Evolutionary conservation across 2,888 invertebrate species (phyloP).

Genomic region (Drosophila multiciliata): DNA sequence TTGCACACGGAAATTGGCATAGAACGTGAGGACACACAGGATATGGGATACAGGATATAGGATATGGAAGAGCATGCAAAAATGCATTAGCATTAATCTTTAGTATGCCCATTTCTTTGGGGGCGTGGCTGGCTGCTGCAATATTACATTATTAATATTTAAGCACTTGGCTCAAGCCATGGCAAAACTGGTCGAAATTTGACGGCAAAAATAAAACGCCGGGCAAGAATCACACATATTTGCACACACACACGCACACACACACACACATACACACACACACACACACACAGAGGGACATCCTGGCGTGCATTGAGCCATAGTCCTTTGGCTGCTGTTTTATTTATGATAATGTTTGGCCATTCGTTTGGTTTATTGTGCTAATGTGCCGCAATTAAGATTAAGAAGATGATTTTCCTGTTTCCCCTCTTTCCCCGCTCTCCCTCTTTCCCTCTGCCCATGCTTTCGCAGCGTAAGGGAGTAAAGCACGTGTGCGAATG

Average conservation of each 20-base stretch:
- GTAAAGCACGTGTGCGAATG: constrained; percentile 37
- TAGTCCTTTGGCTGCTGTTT: constrained; percentile 71
- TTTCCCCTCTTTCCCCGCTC: constrained; percentile 18
- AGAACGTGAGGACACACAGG: constrained; percentile 37
- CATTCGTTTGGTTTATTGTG: constrained; percentile 84
- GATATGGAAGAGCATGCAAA: constrained; percentile 55
- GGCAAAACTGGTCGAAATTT: constrained; percentile 40
- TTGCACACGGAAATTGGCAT: constrained; percentile 61
- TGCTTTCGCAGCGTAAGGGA: not conserved
- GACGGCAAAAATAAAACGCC: constrained; percentile 54
- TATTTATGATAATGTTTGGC: constrained; percentile 84
- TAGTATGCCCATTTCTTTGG: constrained; percentile 28
- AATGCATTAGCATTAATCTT: constrained; percentile 72
- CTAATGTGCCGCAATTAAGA: constrained; percentile 85
- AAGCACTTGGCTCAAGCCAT: constrained; percentile 54
- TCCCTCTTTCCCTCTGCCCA: not conserved
- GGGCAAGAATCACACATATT: constrained; percentile 19
- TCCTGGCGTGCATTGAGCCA: constrained; percentile 74
- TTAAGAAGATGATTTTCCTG: constrained; percentile 82
- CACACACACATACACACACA: not conserved
- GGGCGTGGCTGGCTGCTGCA: constrained; percentile 56
- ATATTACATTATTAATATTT: constrained; percentile 77
- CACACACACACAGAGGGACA: constrained; percentile 42
- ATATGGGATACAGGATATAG: not conserved
- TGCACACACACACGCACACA: not conserved